Evolutionary conservation across 53 echinoderm and acorn worm genomes (phyloP).

Genomic region (Holothuria scabra): DNA sequence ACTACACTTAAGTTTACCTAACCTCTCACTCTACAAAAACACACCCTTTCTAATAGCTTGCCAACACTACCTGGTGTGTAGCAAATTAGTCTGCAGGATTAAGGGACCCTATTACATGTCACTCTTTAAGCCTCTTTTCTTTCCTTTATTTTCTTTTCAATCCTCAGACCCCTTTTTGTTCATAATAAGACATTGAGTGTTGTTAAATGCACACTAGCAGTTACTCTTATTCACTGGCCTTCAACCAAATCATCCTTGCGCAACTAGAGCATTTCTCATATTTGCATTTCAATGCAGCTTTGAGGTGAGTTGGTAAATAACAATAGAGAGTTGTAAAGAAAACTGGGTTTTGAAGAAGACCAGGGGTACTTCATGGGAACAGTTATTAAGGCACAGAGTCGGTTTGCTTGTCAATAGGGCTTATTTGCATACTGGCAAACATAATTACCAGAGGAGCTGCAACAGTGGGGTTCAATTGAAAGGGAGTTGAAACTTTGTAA

Average conservation of each 20-base stretch:
- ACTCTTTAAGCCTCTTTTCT: background rate
- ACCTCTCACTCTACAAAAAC: too few relatives aligned
- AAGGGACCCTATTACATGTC: too few relatives aligned
- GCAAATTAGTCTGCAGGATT: too few relatives aligned
- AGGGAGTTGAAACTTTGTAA: conserved; percentile 26
- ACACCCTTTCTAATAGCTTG: too few relatives aligned
- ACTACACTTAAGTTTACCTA: too few relatives aligned
- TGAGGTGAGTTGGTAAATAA: conserved; percentile 15
- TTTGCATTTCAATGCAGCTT: conserved; percentile 34
- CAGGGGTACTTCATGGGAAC: conserved; percentile 25
- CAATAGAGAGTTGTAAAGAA: conserved; percentile 3
- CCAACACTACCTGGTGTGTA: too few relatives aligned
- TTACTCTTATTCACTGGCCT: conserved; percentile 3
- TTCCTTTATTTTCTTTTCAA: background rate
- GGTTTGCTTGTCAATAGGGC: conserved; percentile 34
- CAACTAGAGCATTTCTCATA: background rate
- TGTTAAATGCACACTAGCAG: conserved; percentile 21
- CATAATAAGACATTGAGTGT: conserved; percentile 28
- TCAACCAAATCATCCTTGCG: conserved; percentile 29
- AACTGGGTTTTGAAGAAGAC: conserved; percentile 18
- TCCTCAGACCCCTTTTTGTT: background rate
- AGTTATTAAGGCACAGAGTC: background rate
- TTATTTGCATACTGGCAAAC: conserved; percentile 43
- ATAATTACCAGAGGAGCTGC: conserved; percentile 19
- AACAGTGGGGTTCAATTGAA: background rate